Percentiles rank a stretch among this genome's conserved stretches.
phyloP scores from a whole-genome alignment of 2,113 vertebrate genomes.

The Ageneiosus marmoratus region DNA sequence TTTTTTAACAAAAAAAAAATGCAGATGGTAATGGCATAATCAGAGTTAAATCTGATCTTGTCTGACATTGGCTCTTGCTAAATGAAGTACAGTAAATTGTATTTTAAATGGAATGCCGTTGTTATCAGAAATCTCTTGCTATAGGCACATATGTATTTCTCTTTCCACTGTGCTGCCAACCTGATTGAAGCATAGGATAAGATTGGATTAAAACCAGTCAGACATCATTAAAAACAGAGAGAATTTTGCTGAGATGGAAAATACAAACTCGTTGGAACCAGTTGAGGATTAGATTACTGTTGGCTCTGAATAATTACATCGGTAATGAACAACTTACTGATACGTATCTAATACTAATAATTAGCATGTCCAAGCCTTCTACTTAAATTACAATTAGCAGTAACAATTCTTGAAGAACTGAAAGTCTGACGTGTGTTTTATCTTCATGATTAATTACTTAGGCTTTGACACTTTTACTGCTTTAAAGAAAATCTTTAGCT shows the following conservation, averaged over 20 bases:
- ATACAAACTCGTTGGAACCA: constrained; percentile 10
- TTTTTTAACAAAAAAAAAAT: background rate
- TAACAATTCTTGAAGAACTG: background rate
- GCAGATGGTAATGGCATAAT: background rate
- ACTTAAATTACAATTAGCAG: background rate
- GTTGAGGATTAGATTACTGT: constrained; percentile 18
- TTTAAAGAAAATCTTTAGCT: background rate
- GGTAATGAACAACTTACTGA: background rate
- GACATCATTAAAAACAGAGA: constrained; percentile 40
- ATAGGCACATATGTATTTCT: background rate
- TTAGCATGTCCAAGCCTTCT: background rate
- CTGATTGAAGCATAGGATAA: constrained; percentile 21
- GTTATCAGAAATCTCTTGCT: constrained; percentile 19
- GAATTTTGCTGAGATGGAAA: constrained; percentile 17
- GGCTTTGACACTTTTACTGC: background rate
- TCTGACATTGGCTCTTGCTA: background rate
- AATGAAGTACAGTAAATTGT: background rate
- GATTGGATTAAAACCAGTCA: constrained; percentile 17
- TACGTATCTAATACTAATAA: constrained; percentile 1
- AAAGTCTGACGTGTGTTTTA: background rate
- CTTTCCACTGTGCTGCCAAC: background rate
- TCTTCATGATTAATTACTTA: background rate
- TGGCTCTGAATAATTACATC: constrained; percentile 3
- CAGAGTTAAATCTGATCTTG: background rate
- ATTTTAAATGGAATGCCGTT: background rate